Conservation (phyloP, 2,113 vertebrate genomes). For the Cheilinus undulatus region DNA sequence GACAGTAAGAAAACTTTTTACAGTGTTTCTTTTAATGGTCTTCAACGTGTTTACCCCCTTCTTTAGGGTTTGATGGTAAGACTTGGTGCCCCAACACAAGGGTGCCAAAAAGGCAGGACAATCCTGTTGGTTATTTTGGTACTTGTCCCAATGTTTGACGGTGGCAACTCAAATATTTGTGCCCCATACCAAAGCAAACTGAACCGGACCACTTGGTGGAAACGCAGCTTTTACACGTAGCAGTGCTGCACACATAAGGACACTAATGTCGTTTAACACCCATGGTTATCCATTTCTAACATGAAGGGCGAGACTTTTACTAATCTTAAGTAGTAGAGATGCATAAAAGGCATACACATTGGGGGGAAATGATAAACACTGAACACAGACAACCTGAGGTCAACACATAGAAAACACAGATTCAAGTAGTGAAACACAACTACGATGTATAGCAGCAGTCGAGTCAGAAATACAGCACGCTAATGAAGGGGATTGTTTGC, state of each 20-base stretch:
- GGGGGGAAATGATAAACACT: constrained; percentile 81
- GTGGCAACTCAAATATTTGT: too few species aligned
- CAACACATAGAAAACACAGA: constrained; percentile 89
- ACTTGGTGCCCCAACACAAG: too few species aligned
- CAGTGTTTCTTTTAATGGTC: too few species aligned
- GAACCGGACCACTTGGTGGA: too few species aligned
- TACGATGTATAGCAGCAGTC: constrained; percentile 93
- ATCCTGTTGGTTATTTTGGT: too few species aligned
- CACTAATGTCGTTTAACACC: constrained; percentile 44
- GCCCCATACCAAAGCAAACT: too few species aligned
- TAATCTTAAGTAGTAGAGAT: constrained; percentile 88
- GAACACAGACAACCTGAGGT: constrained; percentile 97
- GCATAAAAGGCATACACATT: constrained; percentile 87
- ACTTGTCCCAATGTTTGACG: too few species aligned
- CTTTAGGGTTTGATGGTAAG: too few species aligned
- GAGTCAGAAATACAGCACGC: constrained; percentile 91
- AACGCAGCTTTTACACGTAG: too few species aligned
- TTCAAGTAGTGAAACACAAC: constrained; percentile 97
- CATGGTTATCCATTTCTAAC: constrained; percentile 32
- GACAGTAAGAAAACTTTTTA: too few species aligned
- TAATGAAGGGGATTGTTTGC: constrained; percentile 77
- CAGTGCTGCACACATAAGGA: constrained; percentile 42
- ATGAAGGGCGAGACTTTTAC: constrained; percentile 81
- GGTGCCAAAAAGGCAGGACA: too few species aligned
- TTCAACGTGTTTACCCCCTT: too few species aligned